These are phyloP conservation scores for Macaca fascicularis DNA, from an alignment of 2,113 vertebrate species.

Conservation along the genomic window T2T-MFA8v1.1 NC_088386.1:13074501-13075000, in stretches of 20 bases:
- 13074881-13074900: neutral
- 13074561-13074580: constrained; percentile 74
- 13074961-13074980: too few relatives aligned
- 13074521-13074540: constrained; percentile 71
- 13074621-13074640: neutral
- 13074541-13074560: constrained; percentile 65
- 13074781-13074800: neutral
- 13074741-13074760: neutral
- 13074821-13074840: neutral
- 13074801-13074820: accelerated
- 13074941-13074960: too few relatives aligned
- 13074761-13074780: neutral
- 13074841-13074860: too few relatives aligned
- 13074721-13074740: neutral
- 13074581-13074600: neutral
- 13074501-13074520: constrained; percentile 74
- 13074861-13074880: neutral
- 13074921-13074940: neutral
- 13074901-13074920: neutral
- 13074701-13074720: neutral
- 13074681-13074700: neutral
- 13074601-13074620: neutral
- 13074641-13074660: neutral
- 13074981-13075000: too few relatives aligned
- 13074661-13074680: neutral